These are phyloP conservation scores for Onychomys leucogaster DNA, from an alignment of 2,797 vertebrate genomes.

Conservation along the genomic window DNA sequence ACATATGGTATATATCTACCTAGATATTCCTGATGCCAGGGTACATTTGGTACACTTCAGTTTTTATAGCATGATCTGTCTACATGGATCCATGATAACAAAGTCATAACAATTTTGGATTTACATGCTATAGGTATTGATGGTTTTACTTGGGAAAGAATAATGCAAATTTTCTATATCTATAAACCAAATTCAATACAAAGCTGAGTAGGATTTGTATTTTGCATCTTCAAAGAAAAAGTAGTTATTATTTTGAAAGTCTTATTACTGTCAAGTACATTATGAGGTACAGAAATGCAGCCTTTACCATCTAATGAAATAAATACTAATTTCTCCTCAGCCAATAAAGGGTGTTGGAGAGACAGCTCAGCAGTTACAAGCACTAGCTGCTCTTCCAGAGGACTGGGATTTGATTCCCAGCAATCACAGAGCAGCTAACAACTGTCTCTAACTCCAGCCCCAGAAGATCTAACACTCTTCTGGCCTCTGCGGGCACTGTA, in stretches of 20 bases:
- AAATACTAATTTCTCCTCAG: slow-evolving; percentile 43
- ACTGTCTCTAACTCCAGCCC: background rate
- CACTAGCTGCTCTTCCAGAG: background rate
- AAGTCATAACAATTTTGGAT: slow-evolving; percentile 37
- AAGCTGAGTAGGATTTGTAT: slow-evolving; percentile 36
- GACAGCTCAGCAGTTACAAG: background rate
- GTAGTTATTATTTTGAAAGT: slow-evolving; percentile 21
- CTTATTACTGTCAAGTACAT: background rate
- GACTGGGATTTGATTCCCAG: background rate
- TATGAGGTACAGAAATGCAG: slow-evolving; percentile 36
- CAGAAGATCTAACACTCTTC: background rate
- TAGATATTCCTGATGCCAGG: too few species aligned
- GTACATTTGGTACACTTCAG: background rate
- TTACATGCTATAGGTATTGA: background rate
- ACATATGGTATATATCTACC: too few species aligned
- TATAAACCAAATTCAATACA: slow-evolving; percentile 53
- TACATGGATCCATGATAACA: background rate
- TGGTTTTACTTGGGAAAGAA: slow-evolving; percentile 30
- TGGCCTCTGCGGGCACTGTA: background rate
- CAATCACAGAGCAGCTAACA: background rate
- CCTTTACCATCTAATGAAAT: slow-evolving; percentile 26
- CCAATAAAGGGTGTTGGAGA: background rate
- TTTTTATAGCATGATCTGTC: background rate
- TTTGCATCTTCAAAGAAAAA: slow-evolving; percentile 59
- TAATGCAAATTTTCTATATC: background rate